Base-by-base conservation (phyloP, 2,888 invertebrate species). In the Drosophila sordidula region DNA sequence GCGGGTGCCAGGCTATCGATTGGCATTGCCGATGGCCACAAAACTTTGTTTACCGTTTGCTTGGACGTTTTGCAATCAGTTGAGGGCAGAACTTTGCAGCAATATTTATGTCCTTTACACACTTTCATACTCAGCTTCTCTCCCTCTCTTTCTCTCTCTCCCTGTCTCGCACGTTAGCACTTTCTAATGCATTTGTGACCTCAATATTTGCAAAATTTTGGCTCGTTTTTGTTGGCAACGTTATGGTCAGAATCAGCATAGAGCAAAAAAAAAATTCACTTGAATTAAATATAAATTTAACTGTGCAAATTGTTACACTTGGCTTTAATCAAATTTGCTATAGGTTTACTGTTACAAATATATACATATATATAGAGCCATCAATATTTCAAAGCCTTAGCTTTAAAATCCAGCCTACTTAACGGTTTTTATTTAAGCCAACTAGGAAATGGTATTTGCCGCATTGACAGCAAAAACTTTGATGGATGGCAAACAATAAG, bases 151-250 rank as follows among this genome's bases (percentile, higher is more conserved):
- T 18, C 18, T 18, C 2, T 18, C 25, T 14, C 34, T 9, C 51
- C n/a, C 14, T 26, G 29, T 32, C 34, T 34, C 41, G 26, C 54
- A 34, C 50, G 83, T 71, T 69, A 78, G 75, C 82, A 72, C 75
- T 77, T 72, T 75, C 83, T 73, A 75, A 83, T 83, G 75, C 75
- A 75, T 69, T 78, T 75, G 66, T 83, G 87, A 80, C 89, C 84
- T 74, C 70, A 63, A 84, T 78, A 47, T 38, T 49, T 49, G 9
- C 9, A 47, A 36, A 49, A 52, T 63, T 78, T 85, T 82, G 79
- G 82, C 85, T 69, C 56, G 25, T 38, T 46, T 51, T 29, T 39
- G 54, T 61, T 75, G 71, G 71, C 74, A 71, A 36, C 57, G 34
- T 6, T 42, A 6, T 39, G 50, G 38, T 56, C 14, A 39, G 38